Base-by-base conservation (phyloP, 2,888 invertebrate species). In the Coleophora flavipennella region DNA sequence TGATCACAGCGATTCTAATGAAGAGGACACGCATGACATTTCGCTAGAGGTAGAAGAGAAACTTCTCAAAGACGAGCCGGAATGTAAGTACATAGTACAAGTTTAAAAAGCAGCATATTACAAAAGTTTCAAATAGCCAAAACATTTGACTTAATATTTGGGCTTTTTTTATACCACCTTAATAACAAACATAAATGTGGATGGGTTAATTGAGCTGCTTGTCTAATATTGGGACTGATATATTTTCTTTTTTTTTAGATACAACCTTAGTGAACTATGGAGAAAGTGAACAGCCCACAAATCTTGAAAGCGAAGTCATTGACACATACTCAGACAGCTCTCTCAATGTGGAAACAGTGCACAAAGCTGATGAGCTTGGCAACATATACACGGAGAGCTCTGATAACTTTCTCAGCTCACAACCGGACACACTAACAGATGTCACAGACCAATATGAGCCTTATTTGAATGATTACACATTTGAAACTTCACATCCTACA, bases 1-100 rank as follows among this genome's bases (percentile, higher is more conserved):
- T 38, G 85, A 85, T 31, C 85, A 85, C 41, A 85, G 84, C 52
- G 85, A 85, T 52, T 85, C 83, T 2, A 79, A 75, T 48, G 85
- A 85, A 57, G 85, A 84, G 25, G 84, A 83, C 52, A 70, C 71
- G 12, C 79, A 79, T 52, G 85, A 85, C 45, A 78, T 85, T 50
- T 83, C 85, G 1, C 51, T 84, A 40, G 85, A 85, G 58, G 69
- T 76, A 39, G 85, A 85, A 59, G 85, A 85, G 45, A 84, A 78
- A 42, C 53, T 85, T 14, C 55, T 85, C 2, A 85, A 79, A 64
- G 85, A 85, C 55, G 81, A 83, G 60, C 83, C 84, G 28, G 81
- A 83, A 65, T 84, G 84, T 83, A 58, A 55, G 62, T 53, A 25
- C 31, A 14, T 9, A 29, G 34, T 29, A 26, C 25, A 13, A 7